phyloP scores from a whole-genome alignment of 2,797 vertebrate genomes.

The Apogon hyalosoma region DNA sequence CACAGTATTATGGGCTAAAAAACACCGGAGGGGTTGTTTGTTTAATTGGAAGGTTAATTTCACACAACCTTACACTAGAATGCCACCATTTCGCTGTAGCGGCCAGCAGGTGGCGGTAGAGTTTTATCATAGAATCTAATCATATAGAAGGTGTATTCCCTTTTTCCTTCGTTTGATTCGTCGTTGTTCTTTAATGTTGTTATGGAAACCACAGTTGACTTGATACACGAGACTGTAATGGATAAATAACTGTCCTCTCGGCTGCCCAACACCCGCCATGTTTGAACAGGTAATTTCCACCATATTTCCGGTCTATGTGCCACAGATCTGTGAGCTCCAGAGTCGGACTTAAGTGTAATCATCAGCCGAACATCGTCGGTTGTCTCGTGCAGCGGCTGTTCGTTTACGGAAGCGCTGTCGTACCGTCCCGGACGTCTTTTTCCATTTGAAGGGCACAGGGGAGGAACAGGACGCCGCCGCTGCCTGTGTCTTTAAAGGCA shows the following conservation, averaged over 20 bases:
- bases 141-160: constrained; percentile 31
- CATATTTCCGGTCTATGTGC: constrained; percentile 24
- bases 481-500: too few relatives aligned
- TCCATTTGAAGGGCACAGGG: constrained; percentile 68
- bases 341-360: constrained; percentile 8
- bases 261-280: neutral
- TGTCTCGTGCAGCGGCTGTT: constrained; percentile 19
- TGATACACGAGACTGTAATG: neutral
- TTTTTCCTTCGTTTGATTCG: neutral
- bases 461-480: neutral
- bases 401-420: constrained; percentile 58
- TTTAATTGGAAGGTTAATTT: neutral
- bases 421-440: neutral
- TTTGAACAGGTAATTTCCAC: constrained; percentile 2
- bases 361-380: constrained; percentile 7
- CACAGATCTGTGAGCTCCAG: constrained; percentile 29
- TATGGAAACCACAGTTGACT: constrained; percentile 3
- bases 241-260: too few relatives aligned
- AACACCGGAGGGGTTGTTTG: neutral
- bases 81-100: constrained; percentile 5
- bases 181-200: constrained; percentile 3
- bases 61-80: neutral
- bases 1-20: too few relatives aligned
- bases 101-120: constrained; percentile 47
- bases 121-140: constrained; percentile 13